phyloP scores from a whole-genome alignment of 2,888 invertebrate genomes.

The Eulithis testata region DNA sequence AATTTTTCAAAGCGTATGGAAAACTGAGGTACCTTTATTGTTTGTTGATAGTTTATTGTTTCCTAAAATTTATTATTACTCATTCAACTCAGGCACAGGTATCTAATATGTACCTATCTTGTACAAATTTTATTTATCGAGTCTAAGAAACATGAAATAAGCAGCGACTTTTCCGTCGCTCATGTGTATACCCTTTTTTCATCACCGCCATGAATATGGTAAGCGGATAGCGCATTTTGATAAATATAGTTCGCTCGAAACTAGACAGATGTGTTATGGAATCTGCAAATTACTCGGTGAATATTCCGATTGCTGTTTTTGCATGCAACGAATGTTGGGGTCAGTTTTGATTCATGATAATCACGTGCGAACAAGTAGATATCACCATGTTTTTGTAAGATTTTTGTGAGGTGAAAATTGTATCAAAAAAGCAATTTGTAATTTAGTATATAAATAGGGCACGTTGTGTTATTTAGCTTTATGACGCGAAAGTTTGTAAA shows the following conservation, averaged over 20 bases:
- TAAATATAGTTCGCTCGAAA: constrained; percentile 54
- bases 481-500: no score
- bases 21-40: no score
- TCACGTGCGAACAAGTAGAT: neutral
- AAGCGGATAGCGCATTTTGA: constrained; percentile 55
- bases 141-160: neutral
- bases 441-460: no score
- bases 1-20: no score
- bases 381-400: no score
- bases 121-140: neutral
- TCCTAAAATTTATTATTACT: no score
- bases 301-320: constrained; percentile 31
- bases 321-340: constrained; percentile 23
- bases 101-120: no score
- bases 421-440: no score
- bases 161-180: constrained; percentile 29
- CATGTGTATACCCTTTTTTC: constrained; percentile 32
- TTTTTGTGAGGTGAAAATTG: no score
- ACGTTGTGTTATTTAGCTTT: no score
- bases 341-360: constrained; percentile 12
- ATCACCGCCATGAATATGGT: constrained; percentile 45
- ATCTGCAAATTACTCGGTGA: constrained; percentile 28
- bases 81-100: no score
- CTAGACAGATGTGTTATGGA: constrained; percentile 56
- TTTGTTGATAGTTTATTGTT: no score